Conservation (phyloP, 2,113 vertebrate species). For the Candoia aspera region DNA sequence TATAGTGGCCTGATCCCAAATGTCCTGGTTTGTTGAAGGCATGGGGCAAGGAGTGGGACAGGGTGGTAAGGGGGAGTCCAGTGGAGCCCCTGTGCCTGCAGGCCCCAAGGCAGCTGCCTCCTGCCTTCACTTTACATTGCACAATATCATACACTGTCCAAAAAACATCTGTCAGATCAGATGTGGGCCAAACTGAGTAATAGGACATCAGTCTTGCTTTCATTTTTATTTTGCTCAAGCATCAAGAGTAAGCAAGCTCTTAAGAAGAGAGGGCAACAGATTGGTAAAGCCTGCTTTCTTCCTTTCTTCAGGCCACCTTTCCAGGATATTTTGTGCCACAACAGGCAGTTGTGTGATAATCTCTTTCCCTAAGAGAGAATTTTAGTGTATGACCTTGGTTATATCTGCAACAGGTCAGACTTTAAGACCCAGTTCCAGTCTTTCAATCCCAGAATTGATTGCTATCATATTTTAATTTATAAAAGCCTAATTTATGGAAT, state of each 20-base stretch:
- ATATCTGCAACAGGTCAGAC: background rate
- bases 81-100: too few species aligned
- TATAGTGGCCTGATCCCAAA: too few species aligned
- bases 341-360: background rate
- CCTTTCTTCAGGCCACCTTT: background rate
- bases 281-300: background rate
- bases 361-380: background rate
- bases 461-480: too few species aligned
- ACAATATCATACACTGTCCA: slow-evolving; percentile 5
- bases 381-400: background rate
- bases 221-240: background rate
- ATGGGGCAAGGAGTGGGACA: too few species aligned
- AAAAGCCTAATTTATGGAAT: too few species aligned
- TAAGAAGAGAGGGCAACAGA: background rate
- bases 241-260: slow-evolving; percentile 12
- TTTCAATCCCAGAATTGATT: background rate
- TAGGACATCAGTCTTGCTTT: slow-evolving; percentile 6
- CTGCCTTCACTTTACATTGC: background rate
- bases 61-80: too few species aligned
- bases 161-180: slow-evolving; percentile 18
- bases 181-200: background rate
- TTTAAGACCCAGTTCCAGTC: background rate
- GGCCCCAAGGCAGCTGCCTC: too few species aligned
- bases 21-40: too few species aligned
- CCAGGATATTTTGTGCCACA: background rate